phyloP scores from a whole-genome alignment of 1,140 invertebrate species.

The Carcinoscorpius rotundicauda region DNA sequence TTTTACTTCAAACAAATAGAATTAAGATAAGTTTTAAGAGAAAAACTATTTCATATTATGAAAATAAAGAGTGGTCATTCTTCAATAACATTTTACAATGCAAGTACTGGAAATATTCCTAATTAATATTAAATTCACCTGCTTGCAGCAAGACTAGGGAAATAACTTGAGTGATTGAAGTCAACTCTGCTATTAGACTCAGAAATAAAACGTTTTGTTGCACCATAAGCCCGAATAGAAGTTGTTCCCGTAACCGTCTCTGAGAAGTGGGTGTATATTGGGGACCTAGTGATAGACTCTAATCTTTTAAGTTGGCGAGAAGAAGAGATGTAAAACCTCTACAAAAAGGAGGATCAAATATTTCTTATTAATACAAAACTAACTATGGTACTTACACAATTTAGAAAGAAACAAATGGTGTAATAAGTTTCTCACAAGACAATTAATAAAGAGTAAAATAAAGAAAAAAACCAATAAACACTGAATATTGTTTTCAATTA shows the following conservation, averaged over 20 bases:
- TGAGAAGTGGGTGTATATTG: slow-evolving; percentile 96
- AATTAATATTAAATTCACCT: slow-evolving; percentile 15
- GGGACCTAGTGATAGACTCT: slow-evolving; percentile 91
- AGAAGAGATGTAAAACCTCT: slow-evolving; percentile 87
- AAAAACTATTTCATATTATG: too few species aligned
- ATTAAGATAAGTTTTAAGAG: too few species aligned
- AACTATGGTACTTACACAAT: slow-evolving; percentile 12
- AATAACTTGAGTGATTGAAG: slow-evolving; percentile 37
- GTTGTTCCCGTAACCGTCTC: slow-evolving; percentile 64
- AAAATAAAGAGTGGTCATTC: too few species aligned
- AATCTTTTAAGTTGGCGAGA: slow-evolving; percentile 89
- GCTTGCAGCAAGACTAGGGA: slow-evolving; percentile 26
- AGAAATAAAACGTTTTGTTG: slow-evolving; percentile 25
- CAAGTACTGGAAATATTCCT: too few species aligned
- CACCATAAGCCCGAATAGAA: slow-evolving; percentile 38
- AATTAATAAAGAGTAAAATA: too few species aligned
- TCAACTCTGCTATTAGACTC: slow-evolving; percentile 34
- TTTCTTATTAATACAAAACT: slow-evolving; percentile 4
- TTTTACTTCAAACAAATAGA: too few species aligned
- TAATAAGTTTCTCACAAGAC: too few species aligned
- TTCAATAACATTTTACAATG: too few species aligned
- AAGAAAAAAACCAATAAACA: too few species aligned
- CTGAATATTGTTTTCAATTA: too few species aligned
- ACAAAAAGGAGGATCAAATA: slow-evolving; percentile 30
- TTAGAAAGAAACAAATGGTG: neutral